phyloP scores from a whole-genome alignment of 2,888 invertebrate genomes.

The Erebia aethiops region DNA sequence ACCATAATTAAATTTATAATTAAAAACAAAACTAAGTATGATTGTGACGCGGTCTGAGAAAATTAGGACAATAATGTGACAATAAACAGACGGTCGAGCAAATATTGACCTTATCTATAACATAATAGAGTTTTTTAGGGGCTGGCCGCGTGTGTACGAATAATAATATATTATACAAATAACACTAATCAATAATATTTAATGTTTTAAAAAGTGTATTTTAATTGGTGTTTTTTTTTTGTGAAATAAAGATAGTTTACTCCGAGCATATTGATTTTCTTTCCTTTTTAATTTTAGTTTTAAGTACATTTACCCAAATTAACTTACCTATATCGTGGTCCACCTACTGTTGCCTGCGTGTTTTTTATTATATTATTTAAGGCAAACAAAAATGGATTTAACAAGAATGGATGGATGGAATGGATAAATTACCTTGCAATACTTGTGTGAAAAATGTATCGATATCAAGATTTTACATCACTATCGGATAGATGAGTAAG shows the following conservation, averaged over 20 bases:
- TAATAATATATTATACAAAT: constrained; percentile 61
- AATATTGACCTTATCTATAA: constrained; percentile 22
- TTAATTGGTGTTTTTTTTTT: constrained; percentile 76
- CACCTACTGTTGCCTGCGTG: too few relatives aligned
- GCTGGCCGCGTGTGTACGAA: constrained; percentile 52
- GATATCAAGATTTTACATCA: too few relatives aligned
- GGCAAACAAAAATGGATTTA: too few relatives aligned
- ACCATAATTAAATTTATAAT: constrained; percentile 4
- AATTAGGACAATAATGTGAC: constrained; percentile 42
- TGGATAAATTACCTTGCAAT: too few relatives aligned
- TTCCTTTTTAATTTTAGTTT: constrained; percentile 3
- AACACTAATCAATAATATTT: constrained; percentile 56
- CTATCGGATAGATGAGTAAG: too few relatives aligned
- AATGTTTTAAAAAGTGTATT: constrained; percentile 76
- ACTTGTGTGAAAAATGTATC: too few relatives aligned
- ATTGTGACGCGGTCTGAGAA: constrained; percentile 42
- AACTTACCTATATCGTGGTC: too few relatives aligned
- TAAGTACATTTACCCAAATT: background rate
- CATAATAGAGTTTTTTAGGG: constrained; percentile 32
- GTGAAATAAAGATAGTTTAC: constrained; percentile 80
- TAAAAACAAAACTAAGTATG: constrained; percentile 33
- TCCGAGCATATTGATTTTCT: constrained; percentile 70
- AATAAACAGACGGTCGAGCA: constrained; percentile 31
- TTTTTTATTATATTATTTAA: too few relatives aligned
- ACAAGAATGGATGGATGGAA: too few relatives aligned